Percentiles rank a stretch among this genome's conserved stretches.
These are phyloP conservation scores for Anguilla rostrata DNA, from an alignment of 2,113 vertebrate species.

Conservation along the genomic window DNA sequence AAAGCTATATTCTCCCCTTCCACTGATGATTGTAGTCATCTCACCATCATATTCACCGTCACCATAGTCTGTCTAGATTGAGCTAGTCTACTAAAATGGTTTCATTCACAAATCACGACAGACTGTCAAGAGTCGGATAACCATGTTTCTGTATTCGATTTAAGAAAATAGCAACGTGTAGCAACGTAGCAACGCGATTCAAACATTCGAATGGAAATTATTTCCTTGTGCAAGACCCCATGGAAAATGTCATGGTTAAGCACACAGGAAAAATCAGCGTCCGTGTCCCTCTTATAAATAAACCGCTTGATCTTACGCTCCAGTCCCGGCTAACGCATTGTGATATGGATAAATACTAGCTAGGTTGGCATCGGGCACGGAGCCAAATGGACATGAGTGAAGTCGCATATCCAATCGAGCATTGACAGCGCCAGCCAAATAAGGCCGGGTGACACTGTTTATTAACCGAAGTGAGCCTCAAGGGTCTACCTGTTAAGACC, in stretches of 20 bases:
- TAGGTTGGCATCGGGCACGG: neutral
- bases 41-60: neutral
- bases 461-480: conserved; percentile 1
- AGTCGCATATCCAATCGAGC: neutral
- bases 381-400: neutral
- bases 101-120: neutral
- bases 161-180: neutral
- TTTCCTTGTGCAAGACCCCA: neutral
- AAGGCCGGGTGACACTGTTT: conserved; percentile 1
- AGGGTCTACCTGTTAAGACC: neutral
- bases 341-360: neutral
- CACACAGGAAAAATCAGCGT: neutral
- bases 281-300: neutral
- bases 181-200: neutral
- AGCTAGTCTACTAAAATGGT: neutral
- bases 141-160: neutral
- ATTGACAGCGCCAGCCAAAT: neutral
- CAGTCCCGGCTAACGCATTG: neutral
- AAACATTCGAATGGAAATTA: neutral
- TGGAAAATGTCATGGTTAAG: neutral
- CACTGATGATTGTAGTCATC: neutral
- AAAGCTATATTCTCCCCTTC: neutral
- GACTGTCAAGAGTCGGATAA: neutral
- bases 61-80: neutral
- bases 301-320: neutral